Conservation (phyloP, 2,888 invertebrate species). For the Diachrysia chrysitis region DNA sequence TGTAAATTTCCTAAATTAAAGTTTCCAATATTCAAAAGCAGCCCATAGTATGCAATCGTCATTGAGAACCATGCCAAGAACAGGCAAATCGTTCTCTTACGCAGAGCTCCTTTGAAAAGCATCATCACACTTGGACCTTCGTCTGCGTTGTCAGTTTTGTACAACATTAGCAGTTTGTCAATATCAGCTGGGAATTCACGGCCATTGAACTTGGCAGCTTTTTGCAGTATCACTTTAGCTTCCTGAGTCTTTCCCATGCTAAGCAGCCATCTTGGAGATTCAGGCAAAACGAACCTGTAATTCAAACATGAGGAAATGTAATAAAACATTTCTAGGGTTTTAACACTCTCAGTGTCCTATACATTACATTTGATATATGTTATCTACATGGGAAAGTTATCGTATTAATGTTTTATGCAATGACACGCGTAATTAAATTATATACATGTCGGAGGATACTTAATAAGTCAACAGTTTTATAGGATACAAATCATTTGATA, state of each 20-base stretch:
- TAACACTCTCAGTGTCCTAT: too few relatives aligned
- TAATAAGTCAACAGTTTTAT: too few relatives aligned
- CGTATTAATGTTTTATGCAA: too few relatives aligned
- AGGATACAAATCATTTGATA: too few relatives aligned
- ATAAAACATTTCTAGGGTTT: not conserved
- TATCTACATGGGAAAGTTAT: too few relatives aligned
- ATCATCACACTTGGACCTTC: constrained; percentile 90
- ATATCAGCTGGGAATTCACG: constrained; percentile 91
- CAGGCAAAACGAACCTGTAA: constrained; percentile 93
- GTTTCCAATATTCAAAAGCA: constrained; percentile 92
- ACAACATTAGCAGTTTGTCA: constrained; percentile 91
- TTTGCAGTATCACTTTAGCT: constrained; percentile 91
- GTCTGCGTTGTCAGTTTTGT: constrained; percentile 78
- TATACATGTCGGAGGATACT: too few relatives aligned
- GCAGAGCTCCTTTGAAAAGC: constrained; percentile 91
- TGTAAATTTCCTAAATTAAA: constrained; percentile 94
- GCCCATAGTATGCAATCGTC: constrained; percentile 94
- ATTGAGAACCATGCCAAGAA: constrained; percentile 94
- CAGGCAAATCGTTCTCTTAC: constrained; percentile 92
- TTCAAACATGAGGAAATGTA: not conserved
- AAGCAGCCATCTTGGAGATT: constrained; percentile 94
- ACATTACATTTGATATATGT: too few relatives aligned
- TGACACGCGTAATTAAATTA: too few relatives aligned
- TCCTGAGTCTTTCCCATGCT: constrained; percentile 92
- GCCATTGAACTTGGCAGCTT: constrained; percentile 91